phyloP scores from a whole-genome alignment of 2,113 vertebrate species.

The Leiothrix lutea region DNA sequence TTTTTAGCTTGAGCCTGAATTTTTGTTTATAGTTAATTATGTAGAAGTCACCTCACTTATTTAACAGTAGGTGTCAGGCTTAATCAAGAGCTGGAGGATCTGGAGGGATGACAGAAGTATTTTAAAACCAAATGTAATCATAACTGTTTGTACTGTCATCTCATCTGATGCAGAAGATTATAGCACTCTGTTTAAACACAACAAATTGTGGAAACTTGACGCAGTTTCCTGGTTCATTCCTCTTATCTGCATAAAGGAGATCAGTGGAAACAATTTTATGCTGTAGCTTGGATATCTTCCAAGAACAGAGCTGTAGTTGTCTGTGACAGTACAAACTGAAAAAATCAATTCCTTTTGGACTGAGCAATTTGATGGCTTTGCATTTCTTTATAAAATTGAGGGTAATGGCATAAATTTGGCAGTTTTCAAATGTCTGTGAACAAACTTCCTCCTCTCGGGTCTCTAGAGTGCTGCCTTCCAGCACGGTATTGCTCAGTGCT shows the following conservation, averaged over 20 bases:
- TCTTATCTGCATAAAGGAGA: background rate
- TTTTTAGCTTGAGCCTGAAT: background rate
- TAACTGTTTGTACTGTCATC: background rate
- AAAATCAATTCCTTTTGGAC: background rate
- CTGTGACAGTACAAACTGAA: background rate
- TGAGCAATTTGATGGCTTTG: background rate
- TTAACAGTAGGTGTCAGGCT: conserved; percentile 54
- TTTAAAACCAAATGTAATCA: background rate
- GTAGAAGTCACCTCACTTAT: background rate
- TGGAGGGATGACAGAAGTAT: background rate
- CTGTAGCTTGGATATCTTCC: background rate
- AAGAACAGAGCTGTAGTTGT: background rate
- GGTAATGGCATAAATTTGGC: background rate
- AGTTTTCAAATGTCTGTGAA: background rate
- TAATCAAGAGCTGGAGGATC: conserved; percentile 6
- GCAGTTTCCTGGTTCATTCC: background rate
- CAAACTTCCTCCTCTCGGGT: background rate
- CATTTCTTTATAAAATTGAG: background rate
- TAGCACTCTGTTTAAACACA: background rate
- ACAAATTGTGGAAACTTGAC: background rate
- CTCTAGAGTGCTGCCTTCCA: background rate
- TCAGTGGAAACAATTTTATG: background rate
- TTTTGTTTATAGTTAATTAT: background rate
- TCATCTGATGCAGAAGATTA: background rate
- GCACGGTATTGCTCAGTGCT: background rate